phyloP scores from a whole-genome alignment of 1,140 invertebrate species.

The Rhagoletis zephyria region DNA sequence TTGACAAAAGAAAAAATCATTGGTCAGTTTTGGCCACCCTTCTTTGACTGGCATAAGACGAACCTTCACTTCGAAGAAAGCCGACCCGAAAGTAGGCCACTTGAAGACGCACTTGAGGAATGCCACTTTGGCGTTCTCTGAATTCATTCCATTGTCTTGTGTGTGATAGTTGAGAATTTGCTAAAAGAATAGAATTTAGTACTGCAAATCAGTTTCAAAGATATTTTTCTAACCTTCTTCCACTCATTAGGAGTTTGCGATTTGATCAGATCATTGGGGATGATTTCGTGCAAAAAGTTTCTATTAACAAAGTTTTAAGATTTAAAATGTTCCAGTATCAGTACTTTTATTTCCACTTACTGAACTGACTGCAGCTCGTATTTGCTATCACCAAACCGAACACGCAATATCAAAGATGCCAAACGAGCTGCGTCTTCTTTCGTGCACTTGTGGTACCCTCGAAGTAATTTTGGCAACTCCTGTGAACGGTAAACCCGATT shows the following conservation, averaged over 20 bases:
- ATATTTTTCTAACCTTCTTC: conserved; percentile 94
- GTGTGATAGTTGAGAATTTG: no score
- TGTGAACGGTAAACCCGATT: no score
- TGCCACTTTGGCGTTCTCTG: conserved; percentile 97
- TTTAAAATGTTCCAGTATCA: no score
- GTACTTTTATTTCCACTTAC: conserved; percentile 77
- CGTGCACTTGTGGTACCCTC: conserved; percentile 94
- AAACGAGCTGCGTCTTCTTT: conserved; percentile 94
- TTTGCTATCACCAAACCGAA: conserved; percentile 96
- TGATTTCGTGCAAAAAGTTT: conserved; percentile 92
- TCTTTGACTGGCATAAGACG: no score
- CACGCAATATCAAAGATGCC: conserved; percentile 94
- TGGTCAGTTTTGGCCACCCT: no score
- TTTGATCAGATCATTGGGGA: conserved; percentile 95
- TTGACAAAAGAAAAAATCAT: no score
- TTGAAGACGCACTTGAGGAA: conserved; percentile 95
- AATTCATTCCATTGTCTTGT: conserved; percentile 93
- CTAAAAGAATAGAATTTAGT: no score
- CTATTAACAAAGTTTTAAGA: conserved; percentile 73
- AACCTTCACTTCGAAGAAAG: conserved; percentile 99
- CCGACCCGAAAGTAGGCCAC: conserved; percentile 98
- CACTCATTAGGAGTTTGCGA: conserved; percentile 93
- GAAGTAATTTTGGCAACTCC: conserved; percentile 95
- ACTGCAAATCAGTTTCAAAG: no score
- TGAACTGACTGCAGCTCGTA: conserved; percentile 93